Base-by-base conservation (phyloP, 1,140 invertebrate species). In the Zaprionus ghesquierei region DNA sequence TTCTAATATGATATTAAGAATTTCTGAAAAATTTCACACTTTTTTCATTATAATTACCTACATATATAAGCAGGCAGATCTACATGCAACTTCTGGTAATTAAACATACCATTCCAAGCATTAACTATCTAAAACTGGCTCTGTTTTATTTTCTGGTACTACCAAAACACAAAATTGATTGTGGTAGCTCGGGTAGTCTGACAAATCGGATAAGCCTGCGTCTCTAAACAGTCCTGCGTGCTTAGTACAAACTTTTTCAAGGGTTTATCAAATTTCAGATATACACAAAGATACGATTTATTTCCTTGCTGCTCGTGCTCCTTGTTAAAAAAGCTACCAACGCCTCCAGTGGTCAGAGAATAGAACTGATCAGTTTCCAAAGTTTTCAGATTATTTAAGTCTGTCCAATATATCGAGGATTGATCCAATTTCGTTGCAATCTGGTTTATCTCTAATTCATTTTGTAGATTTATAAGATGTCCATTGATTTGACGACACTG, bases 351-450 rank as follows among this genome's bases (percentile, higher is more conserved):
- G 0, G 70, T 69, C 23, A 73, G 13, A n/a, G 56, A 73, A 56
- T 46, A 41, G 27, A 61, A 73, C 6, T 2, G 0, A 2, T 1
- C 8, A 3, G 0, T 2, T 0, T 55, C n/a, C 0, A 25, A n/a
- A n/a, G n/a, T n/a, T n/a, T n/a, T 31, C 0, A 69, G 56, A 20
- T 69, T 73, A 20, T 73, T 73, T 13, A 73, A n/a, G 41, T 73
- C 70, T 3, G 70, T 73, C 63, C 55, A 69, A 15, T 73, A 61
- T 6, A 15, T 18, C 1, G 12, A n/a, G 9, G 56, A 62, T 4
- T 13, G 38, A 3, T 61, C 27, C 1, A 61, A 25, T 3, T 2
- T 15, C 2, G 6, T 1, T 29, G 38, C 18, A 25, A 72, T 1
- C 0, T 12, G 15, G 12, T 8, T 0, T 18, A 73, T 3, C 15